These are phyloP conservation scores for Celastrina argiolus DNA, from an alignment of 2,888 invertebrate genomes.

Conservation along the genomic window DNA sequence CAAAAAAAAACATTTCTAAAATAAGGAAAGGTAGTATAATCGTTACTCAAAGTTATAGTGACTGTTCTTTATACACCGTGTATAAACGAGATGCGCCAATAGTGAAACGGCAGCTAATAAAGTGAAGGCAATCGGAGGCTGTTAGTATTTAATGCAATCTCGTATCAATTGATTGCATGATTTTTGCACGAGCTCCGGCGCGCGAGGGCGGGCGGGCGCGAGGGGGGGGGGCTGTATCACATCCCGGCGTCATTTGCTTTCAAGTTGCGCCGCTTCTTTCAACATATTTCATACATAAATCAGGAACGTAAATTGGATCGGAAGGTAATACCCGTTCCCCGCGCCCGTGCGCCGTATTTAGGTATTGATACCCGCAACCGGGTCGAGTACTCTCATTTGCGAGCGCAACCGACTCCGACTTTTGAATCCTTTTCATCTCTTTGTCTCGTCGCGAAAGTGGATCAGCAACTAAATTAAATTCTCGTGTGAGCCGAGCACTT, in stretches of 20 bases:
- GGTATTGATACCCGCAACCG: constrained; percentile 24
- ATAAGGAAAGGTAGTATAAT: no score
- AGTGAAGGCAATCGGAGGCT: background rate
- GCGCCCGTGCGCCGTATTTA: constrained; percentile 23
- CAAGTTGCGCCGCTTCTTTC: constrained; percentile 23
- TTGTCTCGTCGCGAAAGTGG: constrained; percentile 18
- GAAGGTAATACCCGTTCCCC: constrained; percentile 24
- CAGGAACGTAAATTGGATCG: constrained; percentile 33
- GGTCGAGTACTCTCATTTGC: constrained; percentile 25
- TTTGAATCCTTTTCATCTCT: constrained; percentile 24
- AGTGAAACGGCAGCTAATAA: background rate
- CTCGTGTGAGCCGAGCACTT: background rate
- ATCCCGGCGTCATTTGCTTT: constrained; percentile 20
- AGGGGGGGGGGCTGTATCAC: no score
- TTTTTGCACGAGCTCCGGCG: constrained; percentile 10
- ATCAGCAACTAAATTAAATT: constrained; percentile 3
- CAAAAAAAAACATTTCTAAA: no score
- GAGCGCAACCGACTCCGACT: constrained; percentile 21
- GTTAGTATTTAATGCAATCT: background rate
- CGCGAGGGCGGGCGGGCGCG: background rate
- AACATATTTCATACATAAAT: constrained; percentile 32
- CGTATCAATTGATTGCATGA: constrained; percentile 11
- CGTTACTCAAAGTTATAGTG: no score
- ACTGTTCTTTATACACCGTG: no score
- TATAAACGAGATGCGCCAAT: no score